Conservation (phyloP, 2,113 vertebrate species). For the Okapia johnstoni region DNA sequence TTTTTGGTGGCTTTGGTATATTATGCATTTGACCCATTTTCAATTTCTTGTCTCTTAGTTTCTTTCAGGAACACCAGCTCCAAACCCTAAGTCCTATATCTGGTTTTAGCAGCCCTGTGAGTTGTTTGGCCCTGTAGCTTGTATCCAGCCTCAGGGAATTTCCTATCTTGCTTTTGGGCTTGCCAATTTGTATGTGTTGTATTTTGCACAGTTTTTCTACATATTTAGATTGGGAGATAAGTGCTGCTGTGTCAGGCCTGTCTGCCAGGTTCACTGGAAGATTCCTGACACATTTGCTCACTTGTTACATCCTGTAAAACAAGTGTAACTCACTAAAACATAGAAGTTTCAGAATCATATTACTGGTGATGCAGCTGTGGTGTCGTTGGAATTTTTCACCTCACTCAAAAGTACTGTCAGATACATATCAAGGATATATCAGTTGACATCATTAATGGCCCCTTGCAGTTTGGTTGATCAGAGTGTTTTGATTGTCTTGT, state of each 20-base stretch:
- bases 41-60: background rate
- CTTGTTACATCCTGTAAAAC: background rate
- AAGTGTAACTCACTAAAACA: background rate
- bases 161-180: background rate
- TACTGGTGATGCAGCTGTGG: background rate
- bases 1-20: background rate
- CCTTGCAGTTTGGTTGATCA: background rate
- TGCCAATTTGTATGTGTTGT: background rate
- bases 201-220: background rate
- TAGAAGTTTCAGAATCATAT: background rate
- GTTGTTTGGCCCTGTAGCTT: background rate
- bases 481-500: background rate
- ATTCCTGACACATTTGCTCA: background rate
- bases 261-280: background rate
- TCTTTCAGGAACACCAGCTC: background rate
- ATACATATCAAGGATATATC: background rate
- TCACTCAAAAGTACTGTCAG: background rate
- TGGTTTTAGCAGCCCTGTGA: background rate
- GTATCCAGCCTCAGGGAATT: background rate
- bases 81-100: background rate
- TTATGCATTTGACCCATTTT: background rate
- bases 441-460: background rate
- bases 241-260: background rate
- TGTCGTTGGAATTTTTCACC: background rate
- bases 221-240: background rate